Conservation (phyloP, 2,113 vertebrate species). For the Proteles cristata region DNA sequence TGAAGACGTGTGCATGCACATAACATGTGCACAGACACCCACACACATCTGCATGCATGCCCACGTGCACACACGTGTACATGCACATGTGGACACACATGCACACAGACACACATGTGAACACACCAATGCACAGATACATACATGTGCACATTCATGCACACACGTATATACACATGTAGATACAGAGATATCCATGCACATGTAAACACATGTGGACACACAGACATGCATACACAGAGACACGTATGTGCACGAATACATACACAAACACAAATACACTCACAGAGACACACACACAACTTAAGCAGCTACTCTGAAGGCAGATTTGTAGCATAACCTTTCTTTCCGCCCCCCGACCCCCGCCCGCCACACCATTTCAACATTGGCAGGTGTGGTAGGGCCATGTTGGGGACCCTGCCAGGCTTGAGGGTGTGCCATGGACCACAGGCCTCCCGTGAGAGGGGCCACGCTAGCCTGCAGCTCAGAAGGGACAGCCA, state of each 20-base stretch:
- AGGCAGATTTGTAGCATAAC: fast-evolving
- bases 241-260: too few species aligned
- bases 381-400: fast-evolving
- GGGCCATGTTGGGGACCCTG: fast-evolving
- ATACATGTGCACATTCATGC: fast-evolving
- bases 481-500: background rate
- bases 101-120: too few species aligned
- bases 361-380: background rate
- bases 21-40: too few species aligned
- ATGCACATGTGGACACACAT: background rate
- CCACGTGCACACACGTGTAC: background rate
- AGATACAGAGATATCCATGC: too few species aligned
- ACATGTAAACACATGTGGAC: background rate
- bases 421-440: fast-evolving
- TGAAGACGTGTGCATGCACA: too few species aligned
- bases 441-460: fast-evolving
- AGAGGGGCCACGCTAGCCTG: background rate
- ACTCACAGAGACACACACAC: background rate
- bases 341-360: too few species aligned
- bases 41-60: background rate
- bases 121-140: too few species aligned
- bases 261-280: too few species aligned
- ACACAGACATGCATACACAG: fast-evolving
- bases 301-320: background rate
- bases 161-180: fast-evolving